Evolutionary conservation across 2,797 vertebrate genomes (phyloP).

Genomic region (Mus minutoides): DNA sequence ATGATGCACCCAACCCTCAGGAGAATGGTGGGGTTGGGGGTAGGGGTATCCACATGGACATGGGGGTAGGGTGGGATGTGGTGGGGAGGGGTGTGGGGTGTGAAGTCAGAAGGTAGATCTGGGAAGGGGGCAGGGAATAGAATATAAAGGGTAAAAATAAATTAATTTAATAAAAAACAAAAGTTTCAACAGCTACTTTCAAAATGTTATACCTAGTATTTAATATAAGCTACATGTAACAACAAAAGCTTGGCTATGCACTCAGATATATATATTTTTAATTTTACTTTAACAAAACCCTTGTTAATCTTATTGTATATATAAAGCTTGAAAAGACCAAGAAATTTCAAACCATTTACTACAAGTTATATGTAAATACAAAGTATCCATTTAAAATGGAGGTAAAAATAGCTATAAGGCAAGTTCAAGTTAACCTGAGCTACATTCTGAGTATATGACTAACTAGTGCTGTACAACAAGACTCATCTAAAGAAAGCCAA

Average conservation of each 20-base stretch:
- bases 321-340: neutral
- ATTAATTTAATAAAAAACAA: no score
- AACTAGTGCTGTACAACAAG: neutral
- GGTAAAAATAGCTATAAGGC: neutral
- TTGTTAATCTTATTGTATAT: neutral
- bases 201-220: neutral
- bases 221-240: neutral
- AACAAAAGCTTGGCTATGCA: neutral
- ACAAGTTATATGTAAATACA: neutral
- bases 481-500: neutral
- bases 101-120: no score
- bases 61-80: no score
- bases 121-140: no score
- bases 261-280: no score
- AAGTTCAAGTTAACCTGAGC: neutral
- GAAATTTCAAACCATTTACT: constrained; percentile 4
- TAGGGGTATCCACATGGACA: no score
- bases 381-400: neutral
- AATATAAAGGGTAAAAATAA: no score
- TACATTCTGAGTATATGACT: neutral
- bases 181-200: neutral
- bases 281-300: neutral
- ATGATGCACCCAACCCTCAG: no score
- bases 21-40: no score
- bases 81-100: no score